Base-by-base conservation (phyloP, 2,797 vertebrate genomes). In the Epinephelus coioides region DNA sequence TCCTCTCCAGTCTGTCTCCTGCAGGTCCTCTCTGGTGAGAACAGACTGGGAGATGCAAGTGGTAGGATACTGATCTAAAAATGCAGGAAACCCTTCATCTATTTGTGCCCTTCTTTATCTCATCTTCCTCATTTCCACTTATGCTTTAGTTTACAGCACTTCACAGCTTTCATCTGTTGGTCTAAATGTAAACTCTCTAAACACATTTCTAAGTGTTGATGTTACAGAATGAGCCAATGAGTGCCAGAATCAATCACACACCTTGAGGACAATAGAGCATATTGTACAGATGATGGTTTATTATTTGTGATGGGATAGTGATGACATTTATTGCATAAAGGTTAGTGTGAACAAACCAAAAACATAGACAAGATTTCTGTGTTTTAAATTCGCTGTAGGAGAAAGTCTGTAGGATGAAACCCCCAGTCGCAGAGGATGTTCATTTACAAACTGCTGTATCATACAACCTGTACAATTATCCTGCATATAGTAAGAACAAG, bases 1-100 rank as follows among this genome's bases (percentile, higher is more conserved):
- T 82, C 79, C 75, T 74, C 66, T 51, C 51, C 83, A 82, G 47
- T 82, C 82, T 86, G 84, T 83, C 80, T 73, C 69, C 46, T 77
- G 44, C 54, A 76, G 53, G 15, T 62, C 47, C 68, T 83, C 25
- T 65, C 50, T 73, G 59, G 30, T 21, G 49, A 79, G 8, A 73
- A n/a, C 73, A 85, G 61, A 61, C 64, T 75, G 76, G 34, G 34
- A 34, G 7, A 34, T 6, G 43, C 50, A 75, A 27, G 50, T 65
- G 11, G 13, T 30, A 34, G 34, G 65, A 78, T 9, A 57, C 34
- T 34, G 49, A 82, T 72, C 2, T 11, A 60, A 40, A 78, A 60
- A 73, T 23, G 23, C 57, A 50, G 15, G 13, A 63, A 60, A 68
- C 1, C 25, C 21, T 47, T 78, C 30, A 66, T 69, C 21, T 65